Conservation (phyloP, 2,113 vertebrate species). For the Euleptes europaea region DNA sequence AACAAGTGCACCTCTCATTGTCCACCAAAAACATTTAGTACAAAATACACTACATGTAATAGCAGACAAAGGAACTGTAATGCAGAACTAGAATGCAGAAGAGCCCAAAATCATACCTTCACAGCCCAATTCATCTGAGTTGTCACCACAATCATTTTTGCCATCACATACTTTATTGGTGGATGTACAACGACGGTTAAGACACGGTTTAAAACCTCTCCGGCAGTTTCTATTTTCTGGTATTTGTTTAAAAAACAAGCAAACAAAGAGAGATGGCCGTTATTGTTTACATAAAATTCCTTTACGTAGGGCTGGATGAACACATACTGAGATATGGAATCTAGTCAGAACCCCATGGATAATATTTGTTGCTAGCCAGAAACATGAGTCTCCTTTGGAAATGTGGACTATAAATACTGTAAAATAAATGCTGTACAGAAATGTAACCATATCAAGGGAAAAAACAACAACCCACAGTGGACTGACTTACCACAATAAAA, state of each 20-base stretch:
- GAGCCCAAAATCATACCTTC: constrained; percentile 81
- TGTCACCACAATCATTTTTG: constrained; percentile 92
- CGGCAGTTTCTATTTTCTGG: constrained; percentile 93
- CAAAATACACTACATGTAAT: not conserved
- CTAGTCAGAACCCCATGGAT: not conserved
- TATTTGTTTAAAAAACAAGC: constrained; percentile 13
- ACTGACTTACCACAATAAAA: constrained; percentile 91
- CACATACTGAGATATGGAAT: not conserved
- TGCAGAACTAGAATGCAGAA: not conserved
- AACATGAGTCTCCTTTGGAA: too few species aligned
- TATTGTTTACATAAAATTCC: not conserved
- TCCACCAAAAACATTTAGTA: not conserved
- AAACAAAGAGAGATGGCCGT: not conserved
- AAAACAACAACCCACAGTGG: not conserved
- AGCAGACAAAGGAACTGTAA: too few species aligned
- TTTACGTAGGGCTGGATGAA: not conserved
- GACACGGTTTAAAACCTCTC: constrained; percentile 87
- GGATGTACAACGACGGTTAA: constrained; percentile 87
- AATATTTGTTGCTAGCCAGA: too few species aligned
- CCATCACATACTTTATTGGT: constrained; percentile 89
- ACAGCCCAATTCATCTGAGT: constrained; percentile 92
- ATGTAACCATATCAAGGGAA: not conserved
- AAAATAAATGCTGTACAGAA: not conserved
- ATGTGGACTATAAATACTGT: too few species aligned
- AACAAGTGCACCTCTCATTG: not conserved